These are phyloP conservation scores for Helleia helle DNA, from an alignment of 2,888 invertebrate species.

Conservation along the genomic window DNA sequence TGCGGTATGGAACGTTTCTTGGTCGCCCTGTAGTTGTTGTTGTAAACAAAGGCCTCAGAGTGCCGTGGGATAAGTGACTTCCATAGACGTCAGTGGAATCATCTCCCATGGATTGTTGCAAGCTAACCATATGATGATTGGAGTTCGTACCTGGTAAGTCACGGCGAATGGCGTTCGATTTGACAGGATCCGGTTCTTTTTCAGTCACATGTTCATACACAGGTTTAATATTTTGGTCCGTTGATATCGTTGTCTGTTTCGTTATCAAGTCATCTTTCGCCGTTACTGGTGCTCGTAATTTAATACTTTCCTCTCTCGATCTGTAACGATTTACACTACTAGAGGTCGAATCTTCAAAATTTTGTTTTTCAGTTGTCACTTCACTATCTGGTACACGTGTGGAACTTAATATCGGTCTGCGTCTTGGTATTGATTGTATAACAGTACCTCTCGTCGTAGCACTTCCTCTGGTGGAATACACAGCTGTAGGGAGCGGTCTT, in stretches of 20 bases:
- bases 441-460: slow-evolving; percentile 74
- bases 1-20: slow-evolving; percentile 67
- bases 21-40: slow-evolving; percentile 73
- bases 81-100: slow-evolving; percentile 82
- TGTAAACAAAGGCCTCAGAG: slow-evolving; percentile 79
- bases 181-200: slow-evolving; percentile 49
- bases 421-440: slow-evolving; percentile 78
- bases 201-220: slow-evolving; percentile 66
- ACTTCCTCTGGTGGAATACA: slow-evolving; percentile 69
- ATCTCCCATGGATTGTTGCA: slow-evolving; percentile 76
- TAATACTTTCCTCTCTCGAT: slow-evolving; percentile 41
- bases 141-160: slow-evolving; percentile 75
- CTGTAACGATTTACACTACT: slow-evolving; percentile 49
- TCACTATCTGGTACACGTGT: slow-evolving; percentile 40
- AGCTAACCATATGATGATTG: slow-evolving; percentile 69
- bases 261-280: slow-evolving; percentile 49
- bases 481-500: slow-evolving; percentile 60
- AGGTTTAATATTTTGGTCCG: slow-evolving; percentile 61
- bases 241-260: slow-evolving; percentile 53
- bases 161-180: slow-evolving; percentile 76
- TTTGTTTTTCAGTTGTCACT: slow-evolving; percentile 39
- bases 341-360: slow-evolving; percentile 43
- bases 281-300: slow-evolving; percentile 38
- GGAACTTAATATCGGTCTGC: slow-evolving; percentile 51
- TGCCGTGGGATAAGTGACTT: slow-evolving; percentile 75